phyloP scores from a whole-genome alignment of 1,140 invertebrate genomes.

The Drosophila dunni region DNA sequence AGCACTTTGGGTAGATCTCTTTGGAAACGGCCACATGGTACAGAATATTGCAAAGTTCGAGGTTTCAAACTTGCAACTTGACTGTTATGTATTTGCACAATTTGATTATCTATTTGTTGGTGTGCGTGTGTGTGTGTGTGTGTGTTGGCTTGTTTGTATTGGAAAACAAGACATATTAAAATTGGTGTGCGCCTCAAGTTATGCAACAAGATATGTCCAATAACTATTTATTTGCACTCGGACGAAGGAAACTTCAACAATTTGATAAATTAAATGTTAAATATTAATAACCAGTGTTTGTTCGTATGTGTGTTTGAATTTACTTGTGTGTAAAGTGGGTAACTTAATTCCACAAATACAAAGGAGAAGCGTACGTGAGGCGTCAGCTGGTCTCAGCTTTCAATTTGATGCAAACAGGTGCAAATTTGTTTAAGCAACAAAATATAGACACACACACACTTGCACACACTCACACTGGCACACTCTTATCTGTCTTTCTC shows the following conservation, averaged over 20 bases:
- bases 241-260: slow-evolving; percentile 60
- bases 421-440: slow-evolving; percentile 54
- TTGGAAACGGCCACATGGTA: slow-evolving; percentile 38
- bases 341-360: slow-evolving; percentile 27
- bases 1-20: slow-evolving; percentile 30
- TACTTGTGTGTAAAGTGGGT: slow-evolving; percentile 15
- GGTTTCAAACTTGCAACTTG: slow-evolving; percentile 50
- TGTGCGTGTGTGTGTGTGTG: neutral
- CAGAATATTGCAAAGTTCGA: slow-evolving; percentile 62
- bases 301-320: slow-evolving; percentile 5
- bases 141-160: slow-evolving; percentile 13
- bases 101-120: slow-evolving; percentile 74
- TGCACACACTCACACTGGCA: neutral
- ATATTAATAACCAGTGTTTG: slow-evolving; percentile 44
- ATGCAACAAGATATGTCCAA: slow-evolving; percentile 46
- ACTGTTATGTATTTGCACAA: slow-evolving; percentile 71
- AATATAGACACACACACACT: slow-evolving; percentile 8
- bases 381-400: slow-evolving; percentile 45
- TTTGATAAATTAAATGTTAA: slow-evolving; percentile 64
- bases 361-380: slow-evolving; percentile 52
- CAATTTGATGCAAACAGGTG: slow-evolving; percentile 77
- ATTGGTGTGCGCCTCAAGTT: slow-evolving; percentile 38
- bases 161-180: slow-evolving; percentile 54
- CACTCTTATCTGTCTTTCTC: neutral
- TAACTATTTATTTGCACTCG: slow-evolving; percentile 42